Percentiles rank a stretch among this genome's conserved stretches.
Conservation (phyloP, 2,113 vertebrate genomes). For the Apistogramma diplotaenia region DNA sequence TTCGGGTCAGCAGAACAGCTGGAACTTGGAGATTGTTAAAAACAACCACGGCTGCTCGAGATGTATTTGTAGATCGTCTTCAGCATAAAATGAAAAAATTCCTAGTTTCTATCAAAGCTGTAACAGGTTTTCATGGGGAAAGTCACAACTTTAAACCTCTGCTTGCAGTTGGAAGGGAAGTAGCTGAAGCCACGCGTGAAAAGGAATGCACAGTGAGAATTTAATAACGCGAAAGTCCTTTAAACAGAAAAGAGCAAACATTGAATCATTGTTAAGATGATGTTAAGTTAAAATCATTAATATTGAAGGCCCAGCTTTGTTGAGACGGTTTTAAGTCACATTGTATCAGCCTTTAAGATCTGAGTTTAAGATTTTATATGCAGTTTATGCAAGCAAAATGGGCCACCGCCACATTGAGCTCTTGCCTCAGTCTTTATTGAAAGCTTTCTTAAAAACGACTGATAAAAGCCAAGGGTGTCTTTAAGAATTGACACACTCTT, state of each 20-base stretch:
- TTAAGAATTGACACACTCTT: conserved; percentile 77
- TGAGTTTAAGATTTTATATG: conserved; percentile 73
- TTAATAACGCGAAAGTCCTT: conserved; percentile 51
- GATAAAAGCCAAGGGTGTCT: conserved; percentile 74
- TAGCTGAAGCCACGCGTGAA: conserved; percentile 15
- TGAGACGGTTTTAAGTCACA: conserved; percentile 64
- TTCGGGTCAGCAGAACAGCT: conserved; percentile 48
- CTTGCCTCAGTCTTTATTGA: conserved; percentile 61
- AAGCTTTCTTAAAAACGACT: conserved; percentile 64
- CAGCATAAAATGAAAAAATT: conserved; percentile 8
- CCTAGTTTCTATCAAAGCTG: conserved; percentile 9
- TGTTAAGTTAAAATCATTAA: conserved; percentile 70
- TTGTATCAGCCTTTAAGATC: conserved; percentile 64
- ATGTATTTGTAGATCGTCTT: conserved; percentile 28
- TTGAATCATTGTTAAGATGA: conserved; percentile 67
- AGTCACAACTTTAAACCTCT: conserved; percentile 14
- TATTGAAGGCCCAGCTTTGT: conserved; percentile 68
- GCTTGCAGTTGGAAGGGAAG: conserved; percentile 19
- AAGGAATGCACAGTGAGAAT: conserved; percentile 35
- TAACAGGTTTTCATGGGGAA: conserved; percentile 1
- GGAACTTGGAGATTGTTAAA: conserved; percentile 39
- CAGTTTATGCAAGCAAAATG: conserved; percentile 76
- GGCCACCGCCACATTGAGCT: conserved; percentile 58
- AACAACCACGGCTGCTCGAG: conserved; percentile 29
- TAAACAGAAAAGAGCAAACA: conserved; percentile 65